Evolutionary conservation across 2,888 invertebrate species (phyloP).

Genomic region (Acronicta leporina): DNA sequence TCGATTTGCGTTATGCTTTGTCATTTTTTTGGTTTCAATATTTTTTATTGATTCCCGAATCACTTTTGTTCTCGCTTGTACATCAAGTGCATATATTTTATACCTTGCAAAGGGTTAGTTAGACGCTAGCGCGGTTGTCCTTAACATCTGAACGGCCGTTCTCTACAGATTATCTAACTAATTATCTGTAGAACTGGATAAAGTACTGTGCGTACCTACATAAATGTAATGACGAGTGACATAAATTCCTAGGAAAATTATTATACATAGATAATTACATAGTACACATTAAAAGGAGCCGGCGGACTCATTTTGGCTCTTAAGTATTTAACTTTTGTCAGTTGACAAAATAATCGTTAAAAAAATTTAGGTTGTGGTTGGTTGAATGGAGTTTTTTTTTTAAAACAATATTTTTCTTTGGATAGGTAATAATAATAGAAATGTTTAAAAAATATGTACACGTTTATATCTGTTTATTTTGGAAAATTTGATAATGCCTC

Average conservation of each 20-base stretch:
- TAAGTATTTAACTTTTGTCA: too few species aligned
- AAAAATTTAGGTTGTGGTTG: too few species aligned
- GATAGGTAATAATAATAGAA: too few species aligned
- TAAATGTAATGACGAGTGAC: conserved; percentile 5
- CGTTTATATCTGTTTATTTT: too few species aligned
- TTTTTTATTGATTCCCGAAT: not conserved
- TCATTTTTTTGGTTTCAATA: not conserved
- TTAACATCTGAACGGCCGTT: conserved; percentile 72
- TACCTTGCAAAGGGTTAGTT: conserved; percentile 71
- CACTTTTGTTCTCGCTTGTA: conserved; percentile 58
- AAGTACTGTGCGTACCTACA: conserved; percentile 6
- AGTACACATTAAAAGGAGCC: too few species aligned
- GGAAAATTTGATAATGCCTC: too few species aligned
- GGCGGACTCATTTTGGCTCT: too few species aligned
- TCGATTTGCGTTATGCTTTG: not conserved
- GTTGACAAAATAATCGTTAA: too few species aligned
- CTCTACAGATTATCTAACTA: conserved; percentile 60
- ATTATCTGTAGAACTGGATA: conserved; percentile 35
- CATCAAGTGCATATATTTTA: conserved; percentile 70
- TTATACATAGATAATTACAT: too few species aligned
- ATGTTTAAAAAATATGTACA: too few species aligned
- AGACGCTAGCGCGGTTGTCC: conserved; percentile 67
- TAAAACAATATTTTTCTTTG: too few species aligned
- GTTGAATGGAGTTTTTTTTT: too few species aligned
- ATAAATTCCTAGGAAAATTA: conserved; percentile 12